These are phyloP conservation scores for Neodontobutis hainanensis DNA, from an alignment of 2,113 vertebrate species.

Conservation along the genomic window DNA sequence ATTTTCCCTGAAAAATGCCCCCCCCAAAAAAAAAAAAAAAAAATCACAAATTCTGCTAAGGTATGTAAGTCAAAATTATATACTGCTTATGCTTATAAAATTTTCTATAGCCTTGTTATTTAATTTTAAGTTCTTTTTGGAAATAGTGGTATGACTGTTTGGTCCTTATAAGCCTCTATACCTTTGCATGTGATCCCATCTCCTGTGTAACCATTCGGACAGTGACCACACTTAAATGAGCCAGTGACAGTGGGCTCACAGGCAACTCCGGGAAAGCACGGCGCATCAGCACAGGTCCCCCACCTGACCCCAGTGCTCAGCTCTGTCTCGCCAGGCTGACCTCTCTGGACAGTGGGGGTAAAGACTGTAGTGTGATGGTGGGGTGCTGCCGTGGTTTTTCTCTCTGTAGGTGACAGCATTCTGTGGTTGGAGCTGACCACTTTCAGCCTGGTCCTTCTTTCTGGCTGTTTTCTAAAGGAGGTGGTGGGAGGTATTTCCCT, in stretches of 20 bases:
- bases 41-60: too few species aligned
- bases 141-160: too few species aligned
- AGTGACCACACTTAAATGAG: slow-evolving; percentile 79
- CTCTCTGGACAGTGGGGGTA: slow-evolving; percentile 35
- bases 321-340: slow-evolving; percentile 16
- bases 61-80: too few species aligned
- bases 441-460: slow-evolving; percentile 43
- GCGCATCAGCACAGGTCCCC: slow-evolving; percentile 75
- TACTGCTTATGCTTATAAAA: too few species aligned
- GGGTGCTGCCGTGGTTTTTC: slow-evolving; percentile 30
- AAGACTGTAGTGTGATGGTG: slow-evolving; percentile 45
- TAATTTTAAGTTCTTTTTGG: too few species aligned
- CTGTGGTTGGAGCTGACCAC: slow-evolving; percentile 20
- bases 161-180: slow-evolving; percentile 34
- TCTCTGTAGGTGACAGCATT: slow-evolving; percentile 29
- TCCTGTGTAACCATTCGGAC: slow-evolving; percentile 84
- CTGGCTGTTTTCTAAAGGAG: slow-evolving; percentile 38
- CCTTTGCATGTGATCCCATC: slow-evolving; percentile 86
- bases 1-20: too few species aligned
- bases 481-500: slow-evolving; percentile 28
- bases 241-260: slow-evolving; percentile 77
- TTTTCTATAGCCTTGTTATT: too few species aligned
- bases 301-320: slow-evolving; percentile 15
- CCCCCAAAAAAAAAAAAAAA: too few species aligned
- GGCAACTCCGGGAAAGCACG: slow-evolving; percentile 84